Conservation (phyloP, 92 coral and sea anemone genomes). For the Umimayanthus kanabou region DNA sequence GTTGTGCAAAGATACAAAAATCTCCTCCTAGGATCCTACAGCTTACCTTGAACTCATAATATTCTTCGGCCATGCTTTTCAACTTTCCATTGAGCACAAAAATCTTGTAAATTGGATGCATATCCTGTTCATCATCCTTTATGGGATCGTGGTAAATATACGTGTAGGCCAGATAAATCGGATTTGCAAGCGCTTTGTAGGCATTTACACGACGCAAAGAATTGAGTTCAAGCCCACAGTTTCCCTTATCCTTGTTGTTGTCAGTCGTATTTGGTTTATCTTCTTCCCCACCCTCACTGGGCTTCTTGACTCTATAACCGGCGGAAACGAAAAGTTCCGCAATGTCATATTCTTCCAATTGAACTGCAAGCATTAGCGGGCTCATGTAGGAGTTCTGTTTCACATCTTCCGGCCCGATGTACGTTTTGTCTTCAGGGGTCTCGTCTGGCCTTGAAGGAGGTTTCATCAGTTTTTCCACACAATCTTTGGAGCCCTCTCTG, state of each 20-base stretch:
- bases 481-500: slow-evolving; percentile 58
- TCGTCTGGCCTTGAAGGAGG: background rate
- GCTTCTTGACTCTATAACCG: slow-evolving; percentile 3
- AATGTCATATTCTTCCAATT: background rate
- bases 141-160: slow-evolving; percentile 21
- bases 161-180: slow-evolving; percentile 58
- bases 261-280: background rate
- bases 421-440: background rate
- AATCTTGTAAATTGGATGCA: slow-evolving; percentile 56
- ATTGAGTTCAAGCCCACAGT: slow-evolving; percentile 4
- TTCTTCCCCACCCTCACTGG: background rate
- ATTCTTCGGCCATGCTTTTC: slow-evolving; percentile 47
- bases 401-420: slow-evolving; percentile 58
- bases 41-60: slow-evolving; percentile 56
- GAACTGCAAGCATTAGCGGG: slow-evolving; percentile 16
- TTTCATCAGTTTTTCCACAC: slow-evolving; percentile 46
- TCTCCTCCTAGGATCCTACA: too few relatives aligned
- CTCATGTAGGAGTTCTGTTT: slow-evolving; percentile 21
- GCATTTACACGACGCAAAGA: slow-evolving; percentile 55
- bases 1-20: too few relatives aligned
- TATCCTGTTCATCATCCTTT: slow-evolving; percentile 30
- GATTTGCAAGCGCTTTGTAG: slow-evolving; percentile 69
- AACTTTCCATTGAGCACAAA: slow-evolving; percentile 49
- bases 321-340: background rate
- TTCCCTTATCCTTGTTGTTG: too few relatives aligned